Evolutionary conservation across 2,113 vertebrate genomes (phyloP).

Genomic region (Vidua macroura): DNA sequence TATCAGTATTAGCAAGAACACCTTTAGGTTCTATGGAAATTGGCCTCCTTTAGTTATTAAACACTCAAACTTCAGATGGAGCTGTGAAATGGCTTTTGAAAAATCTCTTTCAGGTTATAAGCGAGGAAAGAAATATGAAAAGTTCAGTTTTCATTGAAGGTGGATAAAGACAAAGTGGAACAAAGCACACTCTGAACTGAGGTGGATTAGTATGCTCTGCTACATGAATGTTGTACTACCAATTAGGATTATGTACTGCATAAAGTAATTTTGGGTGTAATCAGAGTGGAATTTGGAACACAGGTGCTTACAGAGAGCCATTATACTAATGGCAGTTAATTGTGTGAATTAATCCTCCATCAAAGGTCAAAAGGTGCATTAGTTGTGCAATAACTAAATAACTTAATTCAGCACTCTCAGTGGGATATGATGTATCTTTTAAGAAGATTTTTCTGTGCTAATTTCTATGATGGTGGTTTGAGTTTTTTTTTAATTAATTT

Average conservation of each 20-base stretch:
- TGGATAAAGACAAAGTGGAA: not conserved
- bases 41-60: not conserved
- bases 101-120: not conserved
- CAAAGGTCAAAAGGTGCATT: not conserved
- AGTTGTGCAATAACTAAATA: not conserved
- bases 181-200: not conserved
- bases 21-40: not conserved
- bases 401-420: not conserved
- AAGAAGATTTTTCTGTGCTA: not conserved
- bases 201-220: not conserved
- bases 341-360: constrained; percentile 1
- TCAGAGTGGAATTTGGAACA: not conserved
- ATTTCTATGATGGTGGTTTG: not conserved
- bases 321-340: constrained; percentile 1
- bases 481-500: fast-evolving
- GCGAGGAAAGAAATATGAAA: not conserved
- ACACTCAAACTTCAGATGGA: not conserved
- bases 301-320: not conserved
- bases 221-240: not conserved
- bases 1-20: not conserved
- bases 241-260: not conserved
- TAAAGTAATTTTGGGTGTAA: constrained; percentile 14
- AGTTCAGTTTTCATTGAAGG: not conserved
- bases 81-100: not conserved
- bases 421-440: not conserved